phyloP scores from a whole-genome alignment of 2,888 invertebrate species.

The Mimas tiliae region DNA sequence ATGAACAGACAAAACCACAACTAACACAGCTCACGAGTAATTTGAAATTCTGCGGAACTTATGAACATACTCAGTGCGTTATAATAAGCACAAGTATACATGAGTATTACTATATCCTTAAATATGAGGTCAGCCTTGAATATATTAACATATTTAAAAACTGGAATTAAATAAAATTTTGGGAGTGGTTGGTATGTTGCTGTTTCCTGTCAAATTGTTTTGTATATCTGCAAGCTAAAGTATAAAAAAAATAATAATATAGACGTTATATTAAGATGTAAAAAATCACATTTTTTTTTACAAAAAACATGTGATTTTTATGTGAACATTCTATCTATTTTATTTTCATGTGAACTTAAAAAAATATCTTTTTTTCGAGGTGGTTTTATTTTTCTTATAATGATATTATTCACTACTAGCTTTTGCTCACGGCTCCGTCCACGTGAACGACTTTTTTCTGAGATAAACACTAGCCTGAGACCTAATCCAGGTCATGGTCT shows the following conservation, averaged over 20 bases:
- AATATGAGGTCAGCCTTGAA: neutral
- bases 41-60: neutral
- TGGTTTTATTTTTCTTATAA: no score
- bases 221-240: neutral
- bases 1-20: neutral
- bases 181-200: slow-evolving; percentile 5
- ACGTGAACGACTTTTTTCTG: no score
- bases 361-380: no score
- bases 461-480: no score
- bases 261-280: no score
- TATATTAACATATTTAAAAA: neutral
- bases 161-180: neutral
- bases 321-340: no score
- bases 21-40: neutral
- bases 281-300: no score
- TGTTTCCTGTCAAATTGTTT: neutral
- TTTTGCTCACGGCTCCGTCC: no score
- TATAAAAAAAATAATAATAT: neutral
- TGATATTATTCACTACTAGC: no score
- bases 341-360: no score
- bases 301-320: no score
- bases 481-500: no score
- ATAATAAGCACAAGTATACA: neutral
- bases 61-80: neutral
- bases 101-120: neutral